Evolutionary conservation across 2,797 vertebrate genomes (phyloP).

Genomic region (Ctenochaetus hawaiiensis): DNA sequence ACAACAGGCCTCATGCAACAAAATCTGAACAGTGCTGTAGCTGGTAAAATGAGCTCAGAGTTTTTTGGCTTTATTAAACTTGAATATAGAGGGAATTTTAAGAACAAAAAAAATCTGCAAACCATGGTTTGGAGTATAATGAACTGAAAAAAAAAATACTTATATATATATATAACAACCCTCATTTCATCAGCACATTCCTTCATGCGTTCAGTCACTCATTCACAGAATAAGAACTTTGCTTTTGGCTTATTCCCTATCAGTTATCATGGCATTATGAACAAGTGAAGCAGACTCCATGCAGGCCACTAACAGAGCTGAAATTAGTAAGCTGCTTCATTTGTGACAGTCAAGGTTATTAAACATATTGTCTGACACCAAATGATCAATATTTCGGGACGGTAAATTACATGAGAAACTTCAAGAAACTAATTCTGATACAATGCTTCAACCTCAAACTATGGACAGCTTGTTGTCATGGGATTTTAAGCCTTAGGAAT

Average conservation of each 20-base stretch:
- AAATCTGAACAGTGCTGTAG: neutral
- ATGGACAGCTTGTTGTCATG: neutral
- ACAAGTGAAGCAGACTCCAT: neutral
- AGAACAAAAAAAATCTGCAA: neutral
- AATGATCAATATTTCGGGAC: slow-evolving; percentile 45
- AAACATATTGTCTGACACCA: neutral
- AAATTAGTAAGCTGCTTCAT: neutral
- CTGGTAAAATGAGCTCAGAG: neutral
- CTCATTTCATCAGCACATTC: slow-evolving; percentile 7
- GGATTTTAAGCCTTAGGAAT: slow-evolving; percentile 19
- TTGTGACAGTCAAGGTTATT: neutral
- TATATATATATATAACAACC: too few relatives aligned
- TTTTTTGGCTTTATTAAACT: neutral
- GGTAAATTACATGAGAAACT: slow-evolving; percentile 16
- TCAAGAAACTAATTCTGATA: neutral
- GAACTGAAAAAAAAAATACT: neutral
- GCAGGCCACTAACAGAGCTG: neutral
- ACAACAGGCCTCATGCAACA: slow-evolving; percentile 5
- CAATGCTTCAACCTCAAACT: neutral
- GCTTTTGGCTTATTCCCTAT: neutral
- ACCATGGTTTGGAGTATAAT: neutral
- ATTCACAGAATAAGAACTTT: neutral
- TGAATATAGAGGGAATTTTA: neutral
- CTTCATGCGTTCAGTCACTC: slow-evolving; percentile 15
- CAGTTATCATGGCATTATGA: slow-evolving; percentile 14